Evolutionary conservation across 2,888 invertebrate species (phyloP).

Genomic region (Apodemia duryi): DNA sequence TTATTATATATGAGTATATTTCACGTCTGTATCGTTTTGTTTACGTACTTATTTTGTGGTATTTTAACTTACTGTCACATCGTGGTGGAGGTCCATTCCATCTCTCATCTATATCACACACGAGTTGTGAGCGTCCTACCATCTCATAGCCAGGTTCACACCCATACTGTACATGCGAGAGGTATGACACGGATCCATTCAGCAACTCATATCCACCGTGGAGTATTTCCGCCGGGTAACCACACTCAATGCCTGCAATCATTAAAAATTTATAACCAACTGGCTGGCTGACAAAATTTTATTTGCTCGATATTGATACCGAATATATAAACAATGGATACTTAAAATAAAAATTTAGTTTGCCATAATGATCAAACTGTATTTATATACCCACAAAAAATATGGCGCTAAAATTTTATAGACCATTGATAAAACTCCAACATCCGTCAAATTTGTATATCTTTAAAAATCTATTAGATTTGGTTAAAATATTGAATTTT

Average conservation of each 20-base stretch:
- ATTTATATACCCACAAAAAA: too few species aligned
- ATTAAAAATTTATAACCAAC: not conserved
- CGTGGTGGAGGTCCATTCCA: conserved; percentile 96
- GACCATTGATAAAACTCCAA: too few species aligned
- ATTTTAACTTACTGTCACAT: conserved; percentile 83
- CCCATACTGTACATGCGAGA: conserved; percentile 90
- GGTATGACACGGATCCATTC: conserved; percentile 92
- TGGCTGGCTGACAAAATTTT: not conserved
- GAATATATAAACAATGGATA: too few species aligned
- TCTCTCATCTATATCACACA: conserved; percentile 94
- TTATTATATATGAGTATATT: not conserved
- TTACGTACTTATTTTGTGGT: not conserved
- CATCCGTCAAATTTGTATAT: too few species aligned
- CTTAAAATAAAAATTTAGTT: too few species aligned
- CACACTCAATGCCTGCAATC: conserved; percentile 90
- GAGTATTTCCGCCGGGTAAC: conserved; percentile 90
- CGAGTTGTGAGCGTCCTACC: conserved; percentile 88
- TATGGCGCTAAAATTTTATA: too few species aligned
- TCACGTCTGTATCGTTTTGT: not conserved
- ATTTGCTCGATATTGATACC: too few species aligned
- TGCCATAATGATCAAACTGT: too few species aligned
- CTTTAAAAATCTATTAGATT: too few species aligned
- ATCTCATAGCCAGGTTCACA: conserved; percentile 92
- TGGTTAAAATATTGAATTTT: too few species aligned
- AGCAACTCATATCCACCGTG: conserved; percentile 90